Evolutionary conservation across 2,888 invertebrate genomes (phyloP).

Genomic region (Adelognathus sp.): DNA sequence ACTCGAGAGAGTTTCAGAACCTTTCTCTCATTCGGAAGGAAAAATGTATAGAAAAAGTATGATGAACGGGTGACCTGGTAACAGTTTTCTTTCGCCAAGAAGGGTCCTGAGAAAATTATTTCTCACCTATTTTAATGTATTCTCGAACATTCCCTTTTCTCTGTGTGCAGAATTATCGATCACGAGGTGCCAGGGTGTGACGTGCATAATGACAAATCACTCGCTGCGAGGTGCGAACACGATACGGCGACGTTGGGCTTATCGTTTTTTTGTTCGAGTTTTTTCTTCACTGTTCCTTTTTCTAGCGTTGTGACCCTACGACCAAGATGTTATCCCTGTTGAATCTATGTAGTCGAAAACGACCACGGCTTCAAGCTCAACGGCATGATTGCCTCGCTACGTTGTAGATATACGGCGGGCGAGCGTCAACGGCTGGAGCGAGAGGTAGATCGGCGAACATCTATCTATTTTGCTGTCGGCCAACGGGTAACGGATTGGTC

Average conservation of each 20-base stretch:
- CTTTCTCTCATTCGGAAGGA: too few species aligned
- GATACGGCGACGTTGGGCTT: constrained; percentile 7
- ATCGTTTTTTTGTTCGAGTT: constrained; percentile 41
- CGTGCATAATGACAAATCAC: constrained; percentile 39
- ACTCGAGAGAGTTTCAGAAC: too few species aligned
- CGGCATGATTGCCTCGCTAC: constrained; percentile 5
- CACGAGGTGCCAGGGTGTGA: neutral
- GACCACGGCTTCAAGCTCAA: neutral
- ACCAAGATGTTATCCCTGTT: constrained; percentile 31
- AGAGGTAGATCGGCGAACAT: constrained; percentile 32
- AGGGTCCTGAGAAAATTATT: too few species aligned
- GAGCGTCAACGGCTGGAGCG: neutral
- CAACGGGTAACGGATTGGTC: constrained; percentile 49
- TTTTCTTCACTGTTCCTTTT: constrained; percentile 2
- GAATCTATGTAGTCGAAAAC: constrained; percentile 30
- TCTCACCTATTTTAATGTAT: too few species aligned
- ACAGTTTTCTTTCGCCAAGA: too few species aligned
- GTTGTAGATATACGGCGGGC: neutral
- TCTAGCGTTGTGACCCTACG: neutral
- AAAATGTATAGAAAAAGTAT: too few species aligned
- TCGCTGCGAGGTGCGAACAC: constrained; percentile 1
- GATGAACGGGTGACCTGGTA: too few species aligned
- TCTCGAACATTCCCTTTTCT: neutral
- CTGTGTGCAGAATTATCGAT: neutral
- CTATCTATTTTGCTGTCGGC: constrained; percentile 50